Percentiles rank a stretch among this genome's conserved stretches.
phyloP scores from a whole-genome alignment of 2,797 vertebrate genomes.

The Natrix natrix region DNA sequence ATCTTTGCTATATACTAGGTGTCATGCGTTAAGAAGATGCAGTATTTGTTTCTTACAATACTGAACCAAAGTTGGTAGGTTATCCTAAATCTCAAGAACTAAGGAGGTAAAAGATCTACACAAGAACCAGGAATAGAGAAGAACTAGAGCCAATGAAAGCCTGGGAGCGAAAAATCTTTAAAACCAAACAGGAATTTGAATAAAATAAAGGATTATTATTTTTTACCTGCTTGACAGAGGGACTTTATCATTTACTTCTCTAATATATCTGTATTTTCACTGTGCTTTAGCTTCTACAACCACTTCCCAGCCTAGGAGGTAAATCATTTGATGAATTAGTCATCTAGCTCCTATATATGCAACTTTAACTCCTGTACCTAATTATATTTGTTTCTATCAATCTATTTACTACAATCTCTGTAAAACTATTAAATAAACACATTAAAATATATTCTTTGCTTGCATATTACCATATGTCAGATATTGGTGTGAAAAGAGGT shows the following conservation, averaged over 20 bases:
- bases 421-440: not conserved
- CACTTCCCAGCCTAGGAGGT: not conserved
- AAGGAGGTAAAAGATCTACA: not conserved
- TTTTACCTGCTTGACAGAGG: not conserved
- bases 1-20: not conserved
- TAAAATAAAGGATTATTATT: not conserved
- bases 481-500: not conserved
- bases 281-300: not conserved
- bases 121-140: not conserved
- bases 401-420: not conserved
- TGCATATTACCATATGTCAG: not conserved
- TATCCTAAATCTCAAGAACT: not conserved
- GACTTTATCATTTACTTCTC: not conserved
- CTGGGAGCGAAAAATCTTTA: not conserved
- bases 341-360: not conserved
- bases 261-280: not conserved
- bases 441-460: conserved; percentile 1
- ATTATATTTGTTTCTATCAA: not conserved
- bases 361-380: not conserved
- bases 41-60: not conserved
- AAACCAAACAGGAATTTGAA: not conserved
- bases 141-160: not conserved
- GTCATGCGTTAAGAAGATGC: not conserved
- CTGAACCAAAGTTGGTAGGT: not conserved
- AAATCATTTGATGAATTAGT: not conserved